phyloP scores from a whole-genome alignment of 2,797 vertebrate species.

The Characodon lateralis region DNA sequence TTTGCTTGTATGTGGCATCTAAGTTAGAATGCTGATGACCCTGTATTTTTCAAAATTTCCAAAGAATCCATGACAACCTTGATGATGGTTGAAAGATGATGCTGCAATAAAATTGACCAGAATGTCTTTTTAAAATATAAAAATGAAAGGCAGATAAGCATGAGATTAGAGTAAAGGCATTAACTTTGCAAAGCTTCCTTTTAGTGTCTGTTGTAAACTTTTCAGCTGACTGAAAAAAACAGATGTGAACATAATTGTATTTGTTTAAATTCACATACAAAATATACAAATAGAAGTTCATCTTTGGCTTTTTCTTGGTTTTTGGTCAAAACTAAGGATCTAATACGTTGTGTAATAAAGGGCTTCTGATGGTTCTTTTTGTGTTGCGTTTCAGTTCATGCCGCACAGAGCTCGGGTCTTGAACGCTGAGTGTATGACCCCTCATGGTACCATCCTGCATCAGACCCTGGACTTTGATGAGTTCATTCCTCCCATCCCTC shows the following conservation, averaged over 20 bases:
- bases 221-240: background rate
- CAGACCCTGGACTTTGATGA: conserved; percentile 97
- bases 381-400: conserved; percentile 87
- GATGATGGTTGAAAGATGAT: too few species aligned
- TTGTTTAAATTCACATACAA: conserved; percentile 4
- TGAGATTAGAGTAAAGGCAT: too few species aligned
- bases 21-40: too few species aligned
- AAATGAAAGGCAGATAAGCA: too few species aligned
- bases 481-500: conserved; percentile 95
- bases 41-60: too few species aligned
- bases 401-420: conserved; percentile 88
- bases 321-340: background rate
- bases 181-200: background rate
- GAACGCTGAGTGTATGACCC: conserved; percentile 91
- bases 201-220: background rate
- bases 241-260: conserved; percentile 2
- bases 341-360: conserved; percentile 5
- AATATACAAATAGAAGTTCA: background rate
- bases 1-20: too few species aligned
- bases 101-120: too few species aligned
- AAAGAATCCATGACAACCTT: too few species aligned
- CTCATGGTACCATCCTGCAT: conserved; percentile 91
- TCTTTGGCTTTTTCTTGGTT: background rate
- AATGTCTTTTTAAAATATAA: too few species aligned
- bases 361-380: conserved; percentile 27